Percentiles rank a stretch among this genome's conserved stretches.
phyloP scores from a whole-genome alignment of 2,888 invertebrate species.

The Sesamia inferens region DNA sequence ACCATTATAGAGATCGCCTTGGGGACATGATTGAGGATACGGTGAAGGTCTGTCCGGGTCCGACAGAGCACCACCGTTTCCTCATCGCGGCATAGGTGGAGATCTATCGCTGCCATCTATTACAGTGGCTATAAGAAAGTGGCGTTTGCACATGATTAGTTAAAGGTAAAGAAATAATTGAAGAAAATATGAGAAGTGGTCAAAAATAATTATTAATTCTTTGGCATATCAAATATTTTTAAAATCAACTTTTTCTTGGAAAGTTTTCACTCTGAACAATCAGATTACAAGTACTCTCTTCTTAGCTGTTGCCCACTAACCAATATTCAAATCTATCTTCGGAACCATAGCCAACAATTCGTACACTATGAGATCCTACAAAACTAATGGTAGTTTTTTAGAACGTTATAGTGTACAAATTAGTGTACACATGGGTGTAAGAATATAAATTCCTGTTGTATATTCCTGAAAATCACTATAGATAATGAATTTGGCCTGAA shows the following conservation, averaged over 20 bases:
- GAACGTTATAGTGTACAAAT: no score
- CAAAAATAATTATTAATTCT: neutral
- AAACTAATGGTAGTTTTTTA: no score
- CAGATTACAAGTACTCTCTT: conserved; percentile 34
- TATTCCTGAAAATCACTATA: conserved; percentile 15
- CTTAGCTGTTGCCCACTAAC: conserved; percentile 56
- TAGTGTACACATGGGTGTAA: conserved; percentile 41
- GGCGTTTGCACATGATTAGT: no score
- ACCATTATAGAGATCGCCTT: no score
- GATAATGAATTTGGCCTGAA: conserved; percentile 1
- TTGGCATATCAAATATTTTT: conserved; percentile 32
- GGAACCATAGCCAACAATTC: conserved; percentile 54
- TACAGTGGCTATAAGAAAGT: no score
- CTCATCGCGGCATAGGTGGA: no score
- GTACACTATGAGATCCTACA: no score
- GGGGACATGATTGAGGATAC: no score
- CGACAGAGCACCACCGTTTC: no score
- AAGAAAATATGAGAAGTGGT: neutral
- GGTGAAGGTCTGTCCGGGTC: no score
- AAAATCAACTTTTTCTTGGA: conserved; percentile 6
- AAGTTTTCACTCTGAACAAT: conserved; percentile 35
- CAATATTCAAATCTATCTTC: conserved; percentile 43
- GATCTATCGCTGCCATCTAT: no score
- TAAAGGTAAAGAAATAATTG: no score
- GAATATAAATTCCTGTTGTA: conserved; percentile 35